Percentiles rank a stretch among this genome's conserved stretches.
These are phyloP conservation scores for Cavia aperea DNA, from an alignment of 2,113 vertebrate genomes.

Conservation along the genomic window DNA sequence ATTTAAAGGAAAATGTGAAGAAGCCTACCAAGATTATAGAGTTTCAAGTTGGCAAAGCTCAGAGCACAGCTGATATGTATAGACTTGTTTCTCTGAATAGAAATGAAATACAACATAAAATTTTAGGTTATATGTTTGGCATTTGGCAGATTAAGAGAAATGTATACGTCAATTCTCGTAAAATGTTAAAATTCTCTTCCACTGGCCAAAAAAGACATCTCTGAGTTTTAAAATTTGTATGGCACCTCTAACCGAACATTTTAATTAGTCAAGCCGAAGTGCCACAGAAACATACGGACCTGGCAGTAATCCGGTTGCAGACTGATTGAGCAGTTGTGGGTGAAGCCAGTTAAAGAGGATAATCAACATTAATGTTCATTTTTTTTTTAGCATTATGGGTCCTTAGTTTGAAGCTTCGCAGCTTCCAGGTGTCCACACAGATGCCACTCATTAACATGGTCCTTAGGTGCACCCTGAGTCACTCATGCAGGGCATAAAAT, in stretches of 20 bases:
- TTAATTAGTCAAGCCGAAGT: slow-evolving; percentile 64
- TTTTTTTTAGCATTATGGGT: slow-evolving; percentile 62
- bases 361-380: slow-evolving; percentile 66
- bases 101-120: slow-evolving; percentile 36
- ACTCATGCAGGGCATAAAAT: slow-evolving; percentile 51
- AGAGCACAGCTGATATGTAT: neutral
- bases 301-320: slow-evolving; percentile 54
- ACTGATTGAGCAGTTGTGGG: slow-evolving; percentile 64
- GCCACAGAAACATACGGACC: slow-evolving; percentile 63
- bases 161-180: slow-evolving; percentile 12
- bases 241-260: slow-evolving; percentile 36
- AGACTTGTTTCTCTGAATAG: slow-evolving; percentile 30
- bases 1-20: slow-evolving; percentile 16
- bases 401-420: slow-evolving; percentile 58
- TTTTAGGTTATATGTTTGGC: neutral
- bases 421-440: slow-evolving; percentile 69
- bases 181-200: slow-evolving; percentile 27
- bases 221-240: slow-evolving; percentile 42
- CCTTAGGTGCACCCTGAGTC: slow-evolving; percentile 54
- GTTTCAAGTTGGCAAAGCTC: slow-evolving; percentile 23
- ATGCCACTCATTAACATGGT: slow-evolving; percentile 65
- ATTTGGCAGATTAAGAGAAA: slow-evolving; percentile 35
- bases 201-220: slow-evolving; percentile 35
- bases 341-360: slow-evolving; percentile 65
- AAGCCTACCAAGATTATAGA: neutral